A percentile compares a stretch with the other conserved stretches of the same genome.
phyloP scores from a whole-genome alignment of 2,113 vertebrate species.

The Callionymus lyra region DNA sequence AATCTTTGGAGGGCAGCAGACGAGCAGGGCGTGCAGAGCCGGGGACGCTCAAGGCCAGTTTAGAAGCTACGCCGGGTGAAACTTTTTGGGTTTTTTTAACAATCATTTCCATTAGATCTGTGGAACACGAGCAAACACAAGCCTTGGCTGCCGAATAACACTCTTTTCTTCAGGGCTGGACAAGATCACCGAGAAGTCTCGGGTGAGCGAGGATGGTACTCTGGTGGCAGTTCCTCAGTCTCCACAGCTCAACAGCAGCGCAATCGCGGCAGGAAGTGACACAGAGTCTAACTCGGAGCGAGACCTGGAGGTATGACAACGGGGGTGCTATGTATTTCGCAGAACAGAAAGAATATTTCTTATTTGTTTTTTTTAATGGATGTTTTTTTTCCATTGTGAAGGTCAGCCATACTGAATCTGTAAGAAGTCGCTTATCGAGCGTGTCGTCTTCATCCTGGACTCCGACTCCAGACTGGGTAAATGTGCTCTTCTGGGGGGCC shows the following conservation, averaged over 20 bases:
- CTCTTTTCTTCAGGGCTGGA: slow-evolving; percentile 72
- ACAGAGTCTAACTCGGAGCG: slow-evolving; percentile 60
- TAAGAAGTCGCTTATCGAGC: slow-evolving; percentile 68
- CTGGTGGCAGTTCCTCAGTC: slow-evolving; percentile 65
- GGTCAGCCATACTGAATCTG: slow-evolving; percentile 20
- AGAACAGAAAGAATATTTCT: too few species aligned
- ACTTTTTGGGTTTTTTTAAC: background rate
- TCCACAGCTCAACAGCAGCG: slow-evolving; percentile 44
- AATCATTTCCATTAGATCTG: too few species aligned
- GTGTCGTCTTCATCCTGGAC: slow-evolving; percentile 70
- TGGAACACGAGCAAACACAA: too few species aligned
- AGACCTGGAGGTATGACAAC: slow-evolving; percentile 46
- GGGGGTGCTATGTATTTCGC: background rate
- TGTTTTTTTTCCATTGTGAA: too few species aligned
- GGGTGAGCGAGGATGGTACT: slow-evolving; percentile 84
- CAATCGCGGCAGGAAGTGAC: slow-evolving; percentile 39
- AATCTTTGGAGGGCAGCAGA: slow-evolving; percentile 78
- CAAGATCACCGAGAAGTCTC: slow-evolving; percentile 89
- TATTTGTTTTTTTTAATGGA: too few species aligned
- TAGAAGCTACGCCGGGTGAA: slow-evolving; percentile 86
- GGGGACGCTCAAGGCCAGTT: slow-evolving; percentile 79
- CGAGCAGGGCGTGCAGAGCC: slow-evolving; percentile 80
- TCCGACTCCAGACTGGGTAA: slow-evolving; percentile 85
- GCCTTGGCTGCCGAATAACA: too few species aligned
- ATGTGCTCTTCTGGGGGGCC: slow-evolving; percentile 1